Conservation (phyloP, 2,888 invertebrate genomes). For the Drosophila percnosoma region DNA sequence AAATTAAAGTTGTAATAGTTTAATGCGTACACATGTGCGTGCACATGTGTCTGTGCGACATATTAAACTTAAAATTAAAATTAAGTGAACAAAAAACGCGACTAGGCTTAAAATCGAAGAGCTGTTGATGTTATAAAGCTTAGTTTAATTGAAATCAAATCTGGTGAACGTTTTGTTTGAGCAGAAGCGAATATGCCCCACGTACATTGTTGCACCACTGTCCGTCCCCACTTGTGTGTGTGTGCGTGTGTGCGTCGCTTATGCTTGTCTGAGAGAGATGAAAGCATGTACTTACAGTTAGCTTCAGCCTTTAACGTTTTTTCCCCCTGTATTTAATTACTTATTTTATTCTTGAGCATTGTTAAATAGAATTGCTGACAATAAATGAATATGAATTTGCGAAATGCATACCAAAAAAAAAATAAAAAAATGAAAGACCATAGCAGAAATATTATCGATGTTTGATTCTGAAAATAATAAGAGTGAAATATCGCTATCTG, state of each 20-base stretch:
- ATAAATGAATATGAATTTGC: conserved; percentile 56
- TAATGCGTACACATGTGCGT: conserved; percentile 9
- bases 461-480: neutral
- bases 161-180: conserved; percentile 26
- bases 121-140: conserved; percentile 41
- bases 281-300: conserved; percentile 45
- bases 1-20: conserved; percentile 47
- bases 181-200: conserved; percentile 19
- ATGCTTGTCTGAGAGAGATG: conserved; percentile 14
- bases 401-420: conserved; percentile 37
- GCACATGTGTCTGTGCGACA: conserved; percentile 19
- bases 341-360: conserved; percentile 23
- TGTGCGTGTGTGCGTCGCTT: conserved; percentile 13
- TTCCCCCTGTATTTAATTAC: neutral
- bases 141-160: conserved; percentile 39
- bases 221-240: conserved; percentile 63
- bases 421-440: conserved; percentile 6
- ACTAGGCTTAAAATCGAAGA: conserved; percentile 38
- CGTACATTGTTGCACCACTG: conserved; percentile 34
- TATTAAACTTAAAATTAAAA: conserved; percentile 5
- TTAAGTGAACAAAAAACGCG: conserved; percentile 12
- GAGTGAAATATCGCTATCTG: conserved; percentile 23
- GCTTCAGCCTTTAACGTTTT: conserved; percentile 14
- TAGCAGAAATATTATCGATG: conserved; percentile 1
- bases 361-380: conserved; percentile 68